Percentiles rank a stretch among this genome's conserved stretches.
phyloP scores from a whole-genome alignment of 2,797 vertebrate species.

The Podargus strigoides region DNA sequence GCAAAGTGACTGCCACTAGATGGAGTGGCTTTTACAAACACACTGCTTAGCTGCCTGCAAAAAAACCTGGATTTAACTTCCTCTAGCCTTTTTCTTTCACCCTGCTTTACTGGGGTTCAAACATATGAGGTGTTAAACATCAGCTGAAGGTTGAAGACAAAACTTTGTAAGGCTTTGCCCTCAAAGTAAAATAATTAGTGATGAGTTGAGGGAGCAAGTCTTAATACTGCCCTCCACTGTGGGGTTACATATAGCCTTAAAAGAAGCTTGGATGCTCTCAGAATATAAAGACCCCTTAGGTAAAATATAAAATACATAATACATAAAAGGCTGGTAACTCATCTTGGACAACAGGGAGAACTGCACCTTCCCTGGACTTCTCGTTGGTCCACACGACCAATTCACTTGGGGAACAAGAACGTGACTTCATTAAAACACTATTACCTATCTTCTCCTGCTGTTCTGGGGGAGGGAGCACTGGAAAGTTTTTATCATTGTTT shows the following conservation, averaged over 20 bases:
- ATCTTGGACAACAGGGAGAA: not conserved
- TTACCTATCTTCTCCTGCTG: not conserved
- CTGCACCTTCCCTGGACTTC: not conserved
- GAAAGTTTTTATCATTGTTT: constrained; percentile 16
- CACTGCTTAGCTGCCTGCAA: not conserved
- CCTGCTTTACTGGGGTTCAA: not conserved
- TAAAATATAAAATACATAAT: not conserved
- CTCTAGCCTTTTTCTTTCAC: not conserved
- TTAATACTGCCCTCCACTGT: not conserved
- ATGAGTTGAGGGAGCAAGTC: not conserved
- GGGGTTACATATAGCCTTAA: not conserved
- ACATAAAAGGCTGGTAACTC: not conserved
- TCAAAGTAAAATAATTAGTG: not conserved
- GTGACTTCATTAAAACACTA: not conserved
- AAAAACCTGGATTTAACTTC: not conserved
- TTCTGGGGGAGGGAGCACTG: not conserved
- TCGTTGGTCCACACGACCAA: not conserved
- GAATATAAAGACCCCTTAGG: not conserved
- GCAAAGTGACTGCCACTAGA: constrained; percentile 61
- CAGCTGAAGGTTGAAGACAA: not conserved
- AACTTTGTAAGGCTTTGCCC: not conserved
- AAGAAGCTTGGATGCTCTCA: not conserved
- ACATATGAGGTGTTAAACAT: not conserved
- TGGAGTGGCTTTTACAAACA: constrained; percentile 61
- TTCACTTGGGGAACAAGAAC: not conserved